Evolutionary conservation across 2,888 invertebrate species (phyloP).

Genomic region (Eupithecia centaureata): DNA sequence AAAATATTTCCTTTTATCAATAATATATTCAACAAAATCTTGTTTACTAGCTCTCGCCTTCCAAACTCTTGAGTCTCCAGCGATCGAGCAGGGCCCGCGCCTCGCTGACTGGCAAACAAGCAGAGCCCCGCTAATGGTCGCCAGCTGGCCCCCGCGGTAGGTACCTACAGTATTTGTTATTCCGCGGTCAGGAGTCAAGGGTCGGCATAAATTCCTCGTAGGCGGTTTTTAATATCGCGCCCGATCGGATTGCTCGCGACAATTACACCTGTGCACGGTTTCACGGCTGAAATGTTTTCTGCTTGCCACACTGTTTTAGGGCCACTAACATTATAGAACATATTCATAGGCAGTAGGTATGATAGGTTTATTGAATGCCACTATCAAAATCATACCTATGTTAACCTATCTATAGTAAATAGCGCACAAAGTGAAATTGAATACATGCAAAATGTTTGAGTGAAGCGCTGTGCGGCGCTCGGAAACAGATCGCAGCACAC

Average conservation of each 20-base stretch:
- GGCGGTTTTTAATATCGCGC: slow-evolving; percentile 63
- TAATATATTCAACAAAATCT: background rate
- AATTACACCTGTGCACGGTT: slow-evolving; percentile 57
- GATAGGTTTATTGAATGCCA: background rate
- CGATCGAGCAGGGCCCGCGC: background rate
- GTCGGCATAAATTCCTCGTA: slow-evolving; percentile 53
- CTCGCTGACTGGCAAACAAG: slow-evolving; percentile 9
- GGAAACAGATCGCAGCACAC: slow-evolving; percentile 8
- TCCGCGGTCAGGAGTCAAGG: slow-evolving; percentile 37
- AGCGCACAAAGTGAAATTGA: background rate
- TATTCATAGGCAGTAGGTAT: background rate
- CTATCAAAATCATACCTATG: background rate
- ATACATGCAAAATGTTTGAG: background rate
- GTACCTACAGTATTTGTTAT: slow-evolving; percentile 18
- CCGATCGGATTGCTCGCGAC: slow-evolving; percentile 51
- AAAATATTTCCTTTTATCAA: background rate
- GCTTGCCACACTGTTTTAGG: background rate
- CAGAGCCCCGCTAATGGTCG: slow-evolving; percentile 9
- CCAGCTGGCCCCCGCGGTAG: background rate
- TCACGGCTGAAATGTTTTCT: slow-evolving; percentile 13
- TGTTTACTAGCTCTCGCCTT: background rate
- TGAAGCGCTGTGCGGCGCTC: slow-evolving; percentile 6
- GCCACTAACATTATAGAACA: background rate
- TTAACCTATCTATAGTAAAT: too few relatives aligned
- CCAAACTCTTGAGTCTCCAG: background rate